Evolutionary conservation across 2,113 vertebrate genomes (phyloP).

Genomic region (Charadrius vociferus): DNA sequence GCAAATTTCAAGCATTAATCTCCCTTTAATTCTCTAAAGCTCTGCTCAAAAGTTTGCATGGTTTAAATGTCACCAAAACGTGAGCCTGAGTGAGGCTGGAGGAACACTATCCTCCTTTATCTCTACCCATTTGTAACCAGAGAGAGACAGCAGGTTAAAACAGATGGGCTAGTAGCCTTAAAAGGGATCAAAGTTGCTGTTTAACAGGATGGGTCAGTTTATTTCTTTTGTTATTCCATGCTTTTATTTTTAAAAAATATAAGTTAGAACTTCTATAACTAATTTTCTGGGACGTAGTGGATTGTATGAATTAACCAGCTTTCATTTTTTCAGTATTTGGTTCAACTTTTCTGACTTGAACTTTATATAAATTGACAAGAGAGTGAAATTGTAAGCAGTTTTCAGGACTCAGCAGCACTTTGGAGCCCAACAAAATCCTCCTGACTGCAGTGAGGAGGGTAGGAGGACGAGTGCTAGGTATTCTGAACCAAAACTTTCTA

Average conservation of each 20-base stretch:
- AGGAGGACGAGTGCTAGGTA: not conserved
- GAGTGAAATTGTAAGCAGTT: not conserved
- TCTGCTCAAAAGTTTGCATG: not conserved
- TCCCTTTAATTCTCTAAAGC: not conserved
- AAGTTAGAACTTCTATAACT: not conserved
- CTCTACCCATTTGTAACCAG: not conserved
- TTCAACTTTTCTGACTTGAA: not conserved
- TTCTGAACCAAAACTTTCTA: not conserved
- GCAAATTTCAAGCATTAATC: not conserved
- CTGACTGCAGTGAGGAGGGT: not conserved
- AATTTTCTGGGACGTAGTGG: not conserved
- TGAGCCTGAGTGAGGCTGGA: not conserved
- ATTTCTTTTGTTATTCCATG: not conserved
- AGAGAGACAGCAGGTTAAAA: not conserved
- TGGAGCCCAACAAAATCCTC: not conserved
- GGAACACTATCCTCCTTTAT: not conserved
- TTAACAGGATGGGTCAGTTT: not conserved
- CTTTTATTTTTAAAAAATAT: not conserved
- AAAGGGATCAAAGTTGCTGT: not conserved
- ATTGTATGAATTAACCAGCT: not conserved
- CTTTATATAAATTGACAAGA: not conserved
- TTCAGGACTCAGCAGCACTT: not conserved
- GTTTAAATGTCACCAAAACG: not conserved
- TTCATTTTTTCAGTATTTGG: not conserved
- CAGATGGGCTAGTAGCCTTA: not conserved